These are phyloP conservation scores for Eremobia ochroleuca DNA, from an alignment of 2,888 invertebrate species.

Conservation along the genomic window DNA sequence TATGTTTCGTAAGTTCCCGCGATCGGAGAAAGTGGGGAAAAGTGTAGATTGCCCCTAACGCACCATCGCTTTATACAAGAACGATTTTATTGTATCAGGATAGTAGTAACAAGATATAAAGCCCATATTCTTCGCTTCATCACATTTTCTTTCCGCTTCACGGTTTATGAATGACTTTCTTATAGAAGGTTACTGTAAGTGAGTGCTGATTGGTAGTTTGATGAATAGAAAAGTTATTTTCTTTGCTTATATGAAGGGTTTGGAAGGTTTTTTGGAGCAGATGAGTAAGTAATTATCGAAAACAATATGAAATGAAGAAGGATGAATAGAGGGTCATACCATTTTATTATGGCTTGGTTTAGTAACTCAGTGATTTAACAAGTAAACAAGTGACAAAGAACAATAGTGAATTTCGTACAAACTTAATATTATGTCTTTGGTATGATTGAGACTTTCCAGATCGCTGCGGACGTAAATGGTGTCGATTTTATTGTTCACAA, in stretches of 20 bases:
- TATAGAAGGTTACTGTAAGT: slow-evolving; percentile 1
- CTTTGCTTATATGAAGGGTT: background rate
- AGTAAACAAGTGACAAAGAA: background rate
- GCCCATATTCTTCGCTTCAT: slow-evolving; percentile 32
- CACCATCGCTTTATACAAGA: slow-evolving; percentile 57
- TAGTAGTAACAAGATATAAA: slow-evolving; percentile 49
- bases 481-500: no score
- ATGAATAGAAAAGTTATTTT: slow-evolving; percentile 10
- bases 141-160: slow-evolving; percentile 37
- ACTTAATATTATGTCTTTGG: background rate
- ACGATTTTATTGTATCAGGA: slow-evolving; percentile 63
- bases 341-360: background rate
- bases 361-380: background rate
- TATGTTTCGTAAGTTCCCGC: slow-evolving; percentile 61
- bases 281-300: background rate
- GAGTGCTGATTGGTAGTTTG: slow-evolving; percentile 6
- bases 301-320: background rate
- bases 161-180: slow-evolving; percentile 26
- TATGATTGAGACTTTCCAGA: background rate
- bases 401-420: background rate
- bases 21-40: slow-evolving; percentile 53
- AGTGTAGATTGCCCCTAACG: slow-evolving; percentile 56
- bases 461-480: background rate
- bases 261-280: no score
- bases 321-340: background rate